A percentile compares a stretch with the other conserved stretches of the same genome.
Evolutionary conservation across 2,113 vertebrate species (phyloP).

Genomic region (Acanthisitta chloris): DNA sequence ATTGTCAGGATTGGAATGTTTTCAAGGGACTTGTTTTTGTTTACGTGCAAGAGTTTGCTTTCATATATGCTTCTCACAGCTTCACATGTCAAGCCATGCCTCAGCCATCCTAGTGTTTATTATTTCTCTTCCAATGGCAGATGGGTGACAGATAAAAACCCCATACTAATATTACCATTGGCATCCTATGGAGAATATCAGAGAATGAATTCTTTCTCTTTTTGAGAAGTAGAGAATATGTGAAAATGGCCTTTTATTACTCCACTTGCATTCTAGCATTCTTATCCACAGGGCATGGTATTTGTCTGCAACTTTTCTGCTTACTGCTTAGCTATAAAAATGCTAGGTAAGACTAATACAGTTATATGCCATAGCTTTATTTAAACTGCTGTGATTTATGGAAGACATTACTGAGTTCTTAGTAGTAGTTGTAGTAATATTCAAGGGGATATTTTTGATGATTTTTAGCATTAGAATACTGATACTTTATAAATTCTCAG

Average conservation of each 20-base stretch:
- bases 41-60: neutral
- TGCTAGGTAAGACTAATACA: neutral
- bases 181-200: neutral
- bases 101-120: neutral
- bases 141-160: neutral
- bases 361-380: neutral
- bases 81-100: neutral
- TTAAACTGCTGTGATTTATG: slow-evolving; percentile 24
- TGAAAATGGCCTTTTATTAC: neutral
- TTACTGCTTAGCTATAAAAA: slow-evolving; percentile 19
- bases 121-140: neutral
- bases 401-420: neutral
- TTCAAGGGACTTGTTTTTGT: neutral
- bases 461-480: neutral
- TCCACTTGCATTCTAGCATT: neutral
- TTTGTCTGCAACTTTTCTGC: slow-evolving; percentile 5
- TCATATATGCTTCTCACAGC: neutral
- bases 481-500: neutral
- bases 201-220: neutral
- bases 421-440: neutral
- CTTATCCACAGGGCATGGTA: neutral
- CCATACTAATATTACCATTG: neutral
- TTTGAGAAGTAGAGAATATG: neutral
- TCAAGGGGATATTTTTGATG: neutral
- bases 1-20: neutral